Evolutionary conservation across 2,797 vertebrate species (phyloP).

Genomic region (Poeciliopsis turneri): DNA sequence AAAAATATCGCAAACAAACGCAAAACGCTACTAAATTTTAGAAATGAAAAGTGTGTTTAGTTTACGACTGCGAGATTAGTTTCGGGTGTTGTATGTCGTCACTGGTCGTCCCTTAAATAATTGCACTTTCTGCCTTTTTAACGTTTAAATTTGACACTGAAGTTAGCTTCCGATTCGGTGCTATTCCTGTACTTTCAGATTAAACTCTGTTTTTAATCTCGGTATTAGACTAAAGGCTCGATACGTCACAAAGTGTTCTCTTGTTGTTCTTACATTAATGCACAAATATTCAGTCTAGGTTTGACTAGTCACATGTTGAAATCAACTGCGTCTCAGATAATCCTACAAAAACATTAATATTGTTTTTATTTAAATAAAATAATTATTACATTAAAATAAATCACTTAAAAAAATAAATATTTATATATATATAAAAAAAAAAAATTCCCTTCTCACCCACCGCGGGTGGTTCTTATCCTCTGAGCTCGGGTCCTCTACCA

Average conservation of each 20-base stretch:
- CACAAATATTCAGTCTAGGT: not conserved
- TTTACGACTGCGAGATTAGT: not conserved
- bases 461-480: too few relatives aligned
- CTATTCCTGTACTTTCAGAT: not conserved
- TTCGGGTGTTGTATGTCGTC: not conserved
- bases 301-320: not conserved
- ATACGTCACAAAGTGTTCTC: not conserved
- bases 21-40: not conserved
- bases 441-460: too few relatives aligned
- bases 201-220: not conserved
- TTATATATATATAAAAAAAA: too few relatives aligned
- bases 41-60: not conserved
- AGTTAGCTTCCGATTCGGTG: not conserved
- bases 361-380: not conserved
- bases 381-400: too few relatives aligned
- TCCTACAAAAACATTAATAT: not conserved
- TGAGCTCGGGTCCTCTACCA: too few relatives aligned
- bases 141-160: not conserved
- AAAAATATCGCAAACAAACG: not conserved
- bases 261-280: not conserved
- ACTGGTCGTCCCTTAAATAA: not conserved
- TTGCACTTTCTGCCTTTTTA: not conserved
- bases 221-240: not conserved
- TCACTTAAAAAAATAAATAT: too few relatives aligned
- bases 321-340: not conserved